Base-by-base conservation (phyloP, 2,113 vertebrate genomes). In the Cyprinodon tularosa region DNA sequence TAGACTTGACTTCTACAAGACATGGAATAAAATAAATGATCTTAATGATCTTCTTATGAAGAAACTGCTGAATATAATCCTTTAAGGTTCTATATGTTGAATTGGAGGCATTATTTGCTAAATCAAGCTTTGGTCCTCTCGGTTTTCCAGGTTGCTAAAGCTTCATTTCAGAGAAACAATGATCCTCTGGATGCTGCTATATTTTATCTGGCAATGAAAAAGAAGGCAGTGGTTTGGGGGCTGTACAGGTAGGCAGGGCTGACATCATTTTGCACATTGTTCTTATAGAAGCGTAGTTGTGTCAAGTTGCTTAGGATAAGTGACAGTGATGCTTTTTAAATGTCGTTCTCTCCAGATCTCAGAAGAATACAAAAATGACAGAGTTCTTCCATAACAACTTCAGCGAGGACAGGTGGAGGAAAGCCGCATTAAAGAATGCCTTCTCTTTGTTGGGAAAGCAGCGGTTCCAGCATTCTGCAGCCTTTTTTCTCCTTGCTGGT, bases 201-300 rank as follows among this genome's bases (percentile, higher is more conserved):
- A 88, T 99, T 96, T 92, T 99, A 99, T 89, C 96, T 99, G 0
- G 97, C 97, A 1, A 94, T 99, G 95, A 98, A 96, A 92, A 99
- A 99, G 94, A 99, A 99, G 83, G 95, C 96, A 75, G 96, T 99
- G 76, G 96, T 99, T 75, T 99, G 98, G 98, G 98, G 98, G 72
- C 90, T 99, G 63, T 99, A 97, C 90, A 97, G 98, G 98, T 98
- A 92, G 17, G 91, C 66, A 42, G 53, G 73, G 59, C 22, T 77
- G 36, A 61, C 38, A 61, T 20, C 3, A 40, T 44, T 68, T 74
- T 83, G 61, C 50, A 69, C 63, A n/a, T 78, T 62, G 14, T 17
- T 11, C 38, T n/a, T 61, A 37, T 70, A 48, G 53, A 79, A 68
- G 57, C 71, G 57, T 45, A 69, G n/a, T 50, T 66, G 29, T 83